These are phyloP conservation scores for Pogona vitticeps DNA, from an alignment of 2,113 vertebrate genomes.

Conservation along the genomic window DNA sequence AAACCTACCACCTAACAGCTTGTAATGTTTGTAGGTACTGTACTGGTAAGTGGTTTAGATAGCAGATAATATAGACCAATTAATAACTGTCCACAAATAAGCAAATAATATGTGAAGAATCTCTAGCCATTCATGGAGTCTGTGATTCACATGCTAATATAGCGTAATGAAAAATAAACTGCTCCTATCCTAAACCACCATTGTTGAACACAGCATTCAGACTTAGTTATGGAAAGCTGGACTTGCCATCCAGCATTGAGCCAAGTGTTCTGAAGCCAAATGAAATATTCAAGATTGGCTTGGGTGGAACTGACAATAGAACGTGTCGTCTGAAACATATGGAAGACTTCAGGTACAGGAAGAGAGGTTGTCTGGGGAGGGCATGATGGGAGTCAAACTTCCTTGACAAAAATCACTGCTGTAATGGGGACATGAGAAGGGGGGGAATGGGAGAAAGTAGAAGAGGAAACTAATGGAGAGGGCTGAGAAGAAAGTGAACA, in stretches of 20 bases:
- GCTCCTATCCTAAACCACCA: no score
- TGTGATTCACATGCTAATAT: no score
- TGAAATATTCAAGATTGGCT: not conserved
- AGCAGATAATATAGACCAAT: constrained; percentile 28
- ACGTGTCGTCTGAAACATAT: not conserved
- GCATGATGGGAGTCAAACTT: not conserved
- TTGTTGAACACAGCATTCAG: not conserved
- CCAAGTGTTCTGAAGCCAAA: not conserved
- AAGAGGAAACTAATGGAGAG: not conserved
- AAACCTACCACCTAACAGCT: not conserved
- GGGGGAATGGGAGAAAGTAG: not conserved
- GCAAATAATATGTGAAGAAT: constrained; percentile 5
- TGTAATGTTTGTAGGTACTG: constrained; percentile 13
- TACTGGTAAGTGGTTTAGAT: constrained; percentile 20
- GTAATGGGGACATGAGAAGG: not conserved
- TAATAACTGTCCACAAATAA: constrained; percentile 23
- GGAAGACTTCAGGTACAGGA: not conserved
- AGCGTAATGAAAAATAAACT: no score
- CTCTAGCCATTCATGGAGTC: not conserved
- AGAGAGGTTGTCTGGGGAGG: not conserved
- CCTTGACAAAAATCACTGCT: not conserved
- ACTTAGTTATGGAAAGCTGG: not conserved
- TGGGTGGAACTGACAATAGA: not conserved
- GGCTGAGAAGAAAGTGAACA: not conserved
- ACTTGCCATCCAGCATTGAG: not conserved